phyloP scores from a whole-genome alignment of 2,888 invertebrate species.

The Acronicta aceris region DNA sequence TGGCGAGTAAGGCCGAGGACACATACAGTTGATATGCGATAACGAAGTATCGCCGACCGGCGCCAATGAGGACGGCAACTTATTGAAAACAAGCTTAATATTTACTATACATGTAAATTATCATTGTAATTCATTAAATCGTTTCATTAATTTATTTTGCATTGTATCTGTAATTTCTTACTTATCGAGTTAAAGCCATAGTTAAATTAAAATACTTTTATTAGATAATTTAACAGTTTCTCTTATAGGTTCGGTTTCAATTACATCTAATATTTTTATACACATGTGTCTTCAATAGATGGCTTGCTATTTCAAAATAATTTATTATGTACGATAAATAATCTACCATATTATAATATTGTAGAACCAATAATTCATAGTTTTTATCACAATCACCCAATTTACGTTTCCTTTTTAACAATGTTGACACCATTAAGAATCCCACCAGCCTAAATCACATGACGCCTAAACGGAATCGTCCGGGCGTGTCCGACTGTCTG shows the following conservation, averaged over 20 bases:
- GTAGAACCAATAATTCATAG: slow-evolving; percentile 13
- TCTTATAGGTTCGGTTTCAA: no score
- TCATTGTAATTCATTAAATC: no score
- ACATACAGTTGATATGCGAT: neutral
- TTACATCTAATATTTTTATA: no score
- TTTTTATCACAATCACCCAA: slow-evolving; percentile 16
- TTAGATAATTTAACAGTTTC: no score
- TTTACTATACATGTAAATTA: no score
- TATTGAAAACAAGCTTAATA: no score
- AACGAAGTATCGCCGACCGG: neutral
- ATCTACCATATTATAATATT: no score
- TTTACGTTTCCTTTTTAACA: slow-evolving; percentile 20
- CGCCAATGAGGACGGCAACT: neutral
- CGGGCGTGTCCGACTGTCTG: slow-evolving; percentile 25
- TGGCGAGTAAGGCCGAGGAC: neutral
- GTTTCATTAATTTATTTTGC: no score
- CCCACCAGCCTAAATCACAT: slow-evolving; percentile 9
- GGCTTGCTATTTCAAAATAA: neutral
- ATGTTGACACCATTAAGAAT: slow-evolving; percentile 22
- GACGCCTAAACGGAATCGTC: slow-evolving; percentile 20
- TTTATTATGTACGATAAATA: neutral
- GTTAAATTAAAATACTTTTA: no score
- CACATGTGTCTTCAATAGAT: neutral
- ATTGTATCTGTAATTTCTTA: no score
- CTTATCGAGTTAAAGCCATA: no score